Evolutionary conservation across 2,888 invertebrate species (phyloP), one percentile per base, ranked within the genome.

Genomic region (Drosophila meridionalis): DNA sequence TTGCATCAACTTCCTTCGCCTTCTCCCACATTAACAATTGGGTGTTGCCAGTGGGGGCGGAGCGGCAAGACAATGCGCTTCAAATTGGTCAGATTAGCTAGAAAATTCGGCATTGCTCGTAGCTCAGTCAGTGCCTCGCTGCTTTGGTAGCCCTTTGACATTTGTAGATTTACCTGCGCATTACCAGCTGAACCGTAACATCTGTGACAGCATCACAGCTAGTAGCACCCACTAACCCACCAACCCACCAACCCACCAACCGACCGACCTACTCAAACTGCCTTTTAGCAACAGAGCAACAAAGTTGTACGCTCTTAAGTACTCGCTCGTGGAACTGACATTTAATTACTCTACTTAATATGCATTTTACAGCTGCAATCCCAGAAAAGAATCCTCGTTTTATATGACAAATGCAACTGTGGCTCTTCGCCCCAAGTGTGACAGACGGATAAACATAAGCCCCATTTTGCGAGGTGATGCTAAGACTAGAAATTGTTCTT

Each of bases 61-160:
- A 43, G 53, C 53, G 43, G 52, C 43, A 87, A 89, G 89, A 89
- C 85, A 89, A 89, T 89, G 76, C 83, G 83, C 90, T 76, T 83
- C 76, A 89, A 89, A 89, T 87, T 89, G 90, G 80, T 82, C 83
- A 82, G 83, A 86, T 86, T 89, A 89, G 88, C 86, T 73, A 11
- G 73, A 56, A 60, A 72, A 70, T 83, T 84, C 65, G 87, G 84
- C 73, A 78, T 63, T 36, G 80, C 59, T 78, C 34, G 53, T 43
- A 61, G 36, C 50, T 45, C 42, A 62, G 42, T 12, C 45, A 47
- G 42, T 55, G 55, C 80, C 55, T 63, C 50, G 55, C 57, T 73
- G 42, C 34, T 26, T 47, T 48, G 28, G 53, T 48, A 78, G 61
- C 69, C 67, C 75, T 85, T 89, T 85, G 90, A 87, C 90, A 87